Base-by-base conservation (phyloP, 2,113 vertebrate genomes). In the Atrichornis clamosus region DNA sequence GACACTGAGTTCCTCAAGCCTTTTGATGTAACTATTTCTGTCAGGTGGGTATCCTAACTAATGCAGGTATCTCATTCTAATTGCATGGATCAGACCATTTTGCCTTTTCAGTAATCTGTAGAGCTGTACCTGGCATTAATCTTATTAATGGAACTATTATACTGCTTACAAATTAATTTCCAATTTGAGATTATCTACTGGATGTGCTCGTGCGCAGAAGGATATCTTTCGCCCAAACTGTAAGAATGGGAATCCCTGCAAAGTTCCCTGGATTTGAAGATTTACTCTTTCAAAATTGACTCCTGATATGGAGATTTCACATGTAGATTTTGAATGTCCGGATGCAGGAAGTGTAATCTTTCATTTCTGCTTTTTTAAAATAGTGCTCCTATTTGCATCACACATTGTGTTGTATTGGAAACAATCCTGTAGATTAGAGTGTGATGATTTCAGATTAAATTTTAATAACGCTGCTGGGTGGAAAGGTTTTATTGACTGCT, bases 111-210 rank as follows among this genome's bases (percentile, higher is more conserved):
- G 68, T 93, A 94, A 96, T 96, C 95, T 84, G 81, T 63, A 70
- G 53, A 91, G 72, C 75, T 77, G 64, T 91, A 84, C 46, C 77
- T 90, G 89, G 37, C 58, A 97, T 97, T 97, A 97, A 96, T 97
- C 95, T 96, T 96, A 95, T 93, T 96, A 97, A 97, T 96, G 80
- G 89, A 77, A 94, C 69, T 72, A 91, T 92, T 87, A 81, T 22
- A 14, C 73, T 82, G 49, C 81, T 78, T 96, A 91, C 76, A 95
- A 91, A 96, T 95, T 95, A 90, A 91, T 89, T 94, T 95, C 74
- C 56, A 90, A 8, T 16, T 58, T 70, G 50, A 95, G 87, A 87
- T 95, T 88, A 80, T 84, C 79, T 85, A 9, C 56, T 63, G 44
- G 64, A 72, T 94, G 49, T 89, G 46, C 46, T 76, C 22, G 9